These are phyloP conservation scores for Trematomus bernacchii DNA, from an alignment of 2,797 vertebrate genomes.

Conservation along the genomic window DNA sequence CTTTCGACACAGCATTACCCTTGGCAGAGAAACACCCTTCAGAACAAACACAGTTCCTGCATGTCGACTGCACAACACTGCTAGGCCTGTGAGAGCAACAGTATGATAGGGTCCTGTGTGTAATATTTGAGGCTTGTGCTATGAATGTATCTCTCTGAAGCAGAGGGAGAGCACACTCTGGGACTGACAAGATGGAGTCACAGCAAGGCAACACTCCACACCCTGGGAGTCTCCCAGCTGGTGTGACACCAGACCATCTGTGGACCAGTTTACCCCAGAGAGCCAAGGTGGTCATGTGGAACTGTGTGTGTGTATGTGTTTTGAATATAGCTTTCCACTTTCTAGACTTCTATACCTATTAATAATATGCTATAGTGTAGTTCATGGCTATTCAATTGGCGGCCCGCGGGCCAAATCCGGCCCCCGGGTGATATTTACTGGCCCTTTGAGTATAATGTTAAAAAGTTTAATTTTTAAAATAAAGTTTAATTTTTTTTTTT, in stretches of 20 bases:
- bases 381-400: no score
- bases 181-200: slow-evolving; percentile 76
- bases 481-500: no score
- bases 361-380: no score
- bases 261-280: slow-evolving; percentile 72
- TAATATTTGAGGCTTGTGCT: slow-evolving; percentile 33
- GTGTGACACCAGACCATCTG: slow-evolving; percentile 81
- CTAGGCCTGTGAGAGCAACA: slow-evolving; percentile 18
- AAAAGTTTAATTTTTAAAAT: no score
- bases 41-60: slow-evolving; percentile 42
- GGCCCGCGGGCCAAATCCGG: no score
- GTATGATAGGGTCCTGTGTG: slow-evolving; percentile 24
- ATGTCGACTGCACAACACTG: background rate
- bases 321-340: slow-evolving; percentile 54
- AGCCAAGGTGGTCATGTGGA: slow-evolving; percentile 57
- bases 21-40: slow-evolving; percentile 37
- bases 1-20: background rate
- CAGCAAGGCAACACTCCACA: slow-evolving; percentile 73
- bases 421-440: no score
- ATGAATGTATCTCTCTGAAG: slow-evolving; percentile 49
- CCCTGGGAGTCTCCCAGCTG: slow-evolving; percentile 74
- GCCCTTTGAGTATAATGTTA: no score
- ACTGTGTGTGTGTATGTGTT: slow-evolving; percentile 36
- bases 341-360: slow-evolving; percentile 20
- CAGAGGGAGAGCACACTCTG: slow-evolving; percentile 39